A percentile compares a stretch with the other conserved stretches of the same genome.
Evolutionary conservation across 2,888 invertebrate species (phyloP).

Genomic region (Oligia strigilis): DNA sequence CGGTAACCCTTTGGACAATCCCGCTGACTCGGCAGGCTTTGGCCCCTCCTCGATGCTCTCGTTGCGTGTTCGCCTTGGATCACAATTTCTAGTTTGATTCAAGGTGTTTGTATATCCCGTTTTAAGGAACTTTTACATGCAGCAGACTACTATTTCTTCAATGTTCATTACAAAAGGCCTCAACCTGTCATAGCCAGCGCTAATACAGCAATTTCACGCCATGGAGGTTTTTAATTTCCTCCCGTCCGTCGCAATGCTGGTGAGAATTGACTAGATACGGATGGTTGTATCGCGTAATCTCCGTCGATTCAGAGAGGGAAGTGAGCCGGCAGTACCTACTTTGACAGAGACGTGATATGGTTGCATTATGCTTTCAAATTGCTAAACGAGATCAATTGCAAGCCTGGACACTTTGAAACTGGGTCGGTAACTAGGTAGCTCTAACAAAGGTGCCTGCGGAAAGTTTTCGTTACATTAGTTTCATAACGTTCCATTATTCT

Average conservation of each 20-base stretch:
- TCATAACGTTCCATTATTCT: conserved; percentile 22
- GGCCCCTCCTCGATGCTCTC: no score
- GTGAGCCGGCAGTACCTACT: conserved; percentile 12
- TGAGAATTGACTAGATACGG: conserved; percentile 13
- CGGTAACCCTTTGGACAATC: no score
- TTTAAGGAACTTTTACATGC: neutral
- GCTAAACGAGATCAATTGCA: conserved; percentile 37
- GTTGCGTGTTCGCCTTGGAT: neutral
- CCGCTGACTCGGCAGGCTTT: no score
- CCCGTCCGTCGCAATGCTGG: conserved; percentile 11
- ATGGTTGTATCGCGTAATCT: conserved; percentile 20
- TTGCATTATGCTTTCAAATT: conserved; percentile 47
- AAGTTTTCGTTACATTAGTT: conserved; percentile 40
- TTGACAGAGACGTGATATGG: conserved; percentile 25
- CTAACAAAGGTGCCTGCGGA: conserved; percentile 28
- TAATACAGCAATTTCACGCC: conserved; percentile 39
- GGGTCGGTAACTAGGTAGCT: conserved; percentile 27
- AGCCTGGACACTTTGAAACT: conserved; percentile 29
- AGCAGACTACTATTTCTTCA: conserved; percentile 5
- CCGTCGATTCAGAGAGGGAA: conserved; percentile 12
- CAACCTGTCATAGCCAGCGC: conserved; percentile 18
- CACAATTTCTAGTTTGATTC: neutral
- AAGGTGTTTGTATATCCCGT: neutral
- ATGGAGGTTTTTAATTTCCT: conserved; percentile 46
- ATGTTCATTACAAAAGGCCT: conserved; percentile 21